Base-by-base conservation (phyloP, 2,113 vertebrate species). In the Ceyx melanurus region DNA sequence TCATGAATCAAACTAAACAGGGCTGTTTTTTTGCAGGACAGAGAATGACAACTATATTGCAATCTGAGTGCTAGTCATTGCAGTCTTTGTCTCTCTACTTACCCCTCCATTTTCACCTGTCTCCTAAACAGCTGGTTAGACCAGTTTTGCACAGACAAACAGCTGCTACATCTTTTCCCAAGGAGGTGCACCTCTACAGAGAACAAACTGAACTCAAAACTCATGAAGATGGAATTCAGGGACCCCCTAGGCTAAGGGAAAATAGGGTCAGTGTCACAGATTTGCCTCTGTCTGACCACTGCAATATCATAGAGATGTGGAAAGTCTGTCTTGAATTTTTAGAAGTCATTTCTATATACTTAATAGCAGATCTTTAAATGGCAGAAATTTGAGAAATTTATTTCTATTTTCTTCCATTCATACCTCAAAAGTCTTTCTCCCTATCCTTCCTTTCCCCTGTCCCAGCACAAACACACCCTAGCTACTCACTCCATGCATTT, bases 381-480 rank as follows among this genome's bases (percentile, higher is more conserved):
- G 48, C 65, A 89, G 82, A 92, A 82, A 48, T 45, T 82, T 14
- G 42, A 40, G 5, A 22, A 68, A 45, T 40, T 19, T 40, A 75
- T 71, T 82, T 82, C 66, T 67, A 9, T 71, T 95, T 85, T 67
- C 73, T 82, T 84, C 75, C 35, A 62, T 92, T 93, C 88, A 33
- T 51, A 53, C 25, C 53, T 58, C 79, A 94, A 90, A 95, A 88
- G 42, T 15, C 68, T 86, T 50, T 78, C 28, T 79, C 15, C 54
- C 15, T 10, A 10, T 48, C 31, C 58, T 46, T 91, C n/a, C 74
- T 82, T 66, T 46, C 28, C 23, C 28, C 46, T 53, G 18, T 66
- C 67, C 89, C 75, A 88, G 40, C 57, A 90, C 66, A 78, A 94
- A 90, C 5, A 29, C 45, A 68, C n/a, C 50, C 77, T 64, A 62